Evolutionary conservation across 2,888 invertebrate species (phyloP).

Genomic region (Silvanus unidentatus): DNA sequence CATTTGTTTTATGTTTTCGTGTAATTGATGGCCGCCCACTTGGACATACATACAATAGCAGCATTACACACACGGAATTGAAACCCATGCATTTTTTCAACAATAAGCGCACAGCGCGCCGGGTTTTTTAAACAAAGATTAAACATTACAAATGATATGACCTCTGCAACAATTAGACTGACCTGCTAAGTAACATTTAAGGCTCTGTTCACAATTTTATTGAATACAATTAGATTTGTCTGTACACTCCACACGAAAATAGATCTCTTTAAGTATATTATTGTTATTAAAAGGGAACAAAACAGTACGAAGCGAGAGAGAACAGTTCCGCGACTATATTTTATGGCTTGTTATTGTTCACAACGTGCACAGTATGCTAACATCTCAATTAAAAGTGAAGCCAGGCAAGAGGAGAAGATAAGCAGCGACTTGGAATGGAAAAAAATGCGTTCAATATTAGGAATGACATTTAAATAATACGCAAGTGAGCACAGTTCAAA

Average conservation of each 20-base stretch:
- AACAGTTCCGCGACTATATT: background rate
- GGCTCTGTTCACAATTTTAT: slow-evolving; percentile 41
- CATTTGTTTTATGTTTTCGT: too few relatives aligned
- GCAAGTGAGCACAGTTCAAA: slow-evolving; percentile 3
- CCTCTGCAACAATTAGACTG: slow-evolving; percentile 48
- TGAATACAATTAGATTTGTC: slow-evolving; percentile 41
- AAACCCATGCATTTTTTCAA: slow-evolving; percentile 28
- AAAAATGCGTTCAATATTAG: slow-evolving; percentile 1
- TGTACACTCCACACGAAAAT: slow-evolving; percentile 29
- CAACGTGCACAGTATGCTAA: background rate
- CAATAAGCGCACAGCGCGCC: slow-evolving; percentile 28
- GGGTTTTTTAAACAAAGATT: slow-evolving; percentile 45
- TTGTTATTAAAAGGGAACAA: background rate
- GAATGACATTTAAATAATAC: slow-evolving; percentile 3
- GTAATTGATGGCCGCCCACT: too few relatives aligned
- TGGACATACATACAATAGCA: too few relatives aligned
- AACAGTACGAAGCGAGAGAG: background rate
- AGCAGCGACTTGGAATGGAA: too few relatives aligned
- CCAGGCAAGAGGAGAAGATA: too few relatives aligned
- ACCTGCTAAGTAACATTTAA: slow-evolving; percentile 43
- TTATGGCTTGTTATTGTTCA: background rate
- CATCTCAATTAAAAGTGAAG: slow-evolving; percentile 5
- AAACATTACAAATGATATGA: slow-evolving; percentile 48
- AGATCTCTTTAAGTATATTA: slow-evolving; percentile 31
- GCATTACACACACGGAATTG: too few relatives aligned